Conservation (phyloP, 2,797 vertebrate species). For the Allobates femoralis region DNA sequence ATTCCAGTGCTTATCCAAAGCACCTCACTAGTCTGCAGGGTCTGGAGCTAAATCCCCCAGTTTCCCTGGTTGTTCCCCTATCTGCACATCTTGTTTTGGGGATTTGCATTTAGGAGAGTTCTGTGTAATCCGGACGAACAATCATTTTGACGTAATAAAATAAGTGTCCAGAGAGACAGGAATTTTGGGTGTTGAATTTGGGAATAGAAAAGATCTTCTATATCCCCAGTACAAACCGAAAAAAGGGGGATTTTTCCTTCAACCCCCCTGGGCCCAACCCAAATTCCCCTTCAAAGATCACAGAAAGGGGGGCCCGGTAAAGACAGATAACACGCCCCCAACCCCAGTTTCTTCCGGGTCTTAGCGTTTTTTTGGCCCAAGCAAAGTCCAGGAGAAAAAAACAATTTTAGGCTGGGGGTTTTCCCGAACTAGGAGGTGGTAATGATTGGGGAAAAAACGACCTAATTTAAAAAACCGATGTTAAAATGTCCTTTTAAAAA, state of each 20-base stretch:
- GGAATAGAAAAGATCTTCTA: not conserved
- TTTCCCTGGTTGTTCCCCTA: not conserved
- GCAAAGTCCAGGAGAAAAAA: conserved; percentile 92
- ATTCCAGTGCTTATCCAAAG: not conserved
- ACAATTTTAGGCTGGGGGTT: conserved; percentile 74
- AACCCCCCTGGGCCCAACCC: conserved; percentile 85
- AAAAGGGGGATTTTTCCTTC: conserved; percentile 87
- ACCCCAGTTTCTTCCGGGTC: conserved; percentile 86
- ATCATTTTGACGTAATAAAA: not conserved
- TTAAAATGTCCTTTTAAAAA: too few species aligned
- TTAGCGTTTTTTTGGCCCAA: conserved; percentile 90
- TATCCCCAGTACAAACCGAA: conserved; percentile 80
- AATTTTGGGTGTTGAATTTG: too few species aligned
- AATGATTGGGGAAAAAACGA: too few species aligned
- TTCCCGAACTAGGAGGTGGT: too few species aligned
- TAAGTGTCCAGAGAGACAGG: not conserved
- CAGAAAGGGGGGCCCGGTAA: conserved; percentile 83
- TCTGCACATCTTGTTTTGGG: not conserved
- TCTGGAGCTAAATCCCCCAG: not conserved
- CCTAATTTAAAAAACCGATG: too few species aligned
- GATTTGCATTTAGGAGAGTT: not conserved
- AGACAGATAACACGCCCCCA: conserved; percentile 69
- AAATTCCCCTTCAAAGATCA: conserved; percentile 89
- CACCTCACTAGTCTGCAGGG: not conserved
- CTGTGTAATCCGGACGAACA: not conserved